Evolutionary conservation across 2,888 invertebrate genomes (phyloP).

Genomic region (Lumbricus terrestris): DNA sequence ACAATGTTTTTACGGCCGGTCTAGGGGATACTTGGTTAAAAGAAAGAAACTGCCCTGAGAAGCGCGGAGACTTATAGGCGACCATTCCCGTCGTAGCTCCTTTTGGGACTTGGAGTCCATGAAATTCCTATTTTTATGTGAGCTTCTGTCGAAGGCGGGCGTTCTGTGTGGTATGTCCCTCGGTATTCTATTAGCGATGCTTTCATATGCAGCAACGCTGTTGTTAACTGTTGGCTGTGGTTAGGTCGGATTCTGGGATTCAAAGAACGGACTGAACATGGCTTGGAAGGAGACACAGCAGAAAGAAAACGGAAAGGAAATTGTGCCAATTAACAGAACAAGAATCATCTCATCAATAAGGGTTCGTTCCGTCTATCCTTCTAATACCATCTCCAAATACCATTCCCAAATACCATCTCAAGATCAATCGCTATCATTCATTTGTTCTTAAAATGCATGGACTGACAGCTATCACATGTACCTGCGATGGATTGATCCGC

Average conservation of each 20-base stretch:
- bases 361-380: constrained; percentile 39
- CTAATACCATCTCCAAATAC: not conserved
- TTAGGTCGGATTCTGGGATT: constrained; percentile 26
- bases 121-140: not conserved
- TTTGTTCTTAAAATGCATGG: not conserved
- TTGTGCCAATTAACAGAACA: constrained; percentile 30
- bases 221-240: not conserved
- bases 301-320: not conserved
- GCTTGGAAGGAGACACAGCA: not conserved
- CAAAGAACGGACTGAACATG: constrained; percentile 18
- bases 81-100: not conserved
- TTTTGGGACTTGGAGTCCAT: not conserved
- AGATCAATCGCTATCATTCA: not conserved
- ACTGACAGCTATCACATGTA: not conserved
- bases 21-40: not conserved
- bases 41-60: not conserved
- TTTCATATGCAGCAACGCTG: not conserved
- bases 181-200: not conserved
- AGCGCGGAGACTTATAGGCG: not conserved
- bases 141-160: not conserved
- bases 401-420: not conserved
- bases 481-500: not conserved
- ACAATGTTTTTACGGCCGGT: too few relatives aligned
- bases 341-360: constrained; percentile 45
- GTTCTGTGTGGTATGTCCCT: not conserved